Base-by-base conservation (phyloP, 2,888 invertebrate genomes). In the Hofmannophila pseudospretella region DNA sequence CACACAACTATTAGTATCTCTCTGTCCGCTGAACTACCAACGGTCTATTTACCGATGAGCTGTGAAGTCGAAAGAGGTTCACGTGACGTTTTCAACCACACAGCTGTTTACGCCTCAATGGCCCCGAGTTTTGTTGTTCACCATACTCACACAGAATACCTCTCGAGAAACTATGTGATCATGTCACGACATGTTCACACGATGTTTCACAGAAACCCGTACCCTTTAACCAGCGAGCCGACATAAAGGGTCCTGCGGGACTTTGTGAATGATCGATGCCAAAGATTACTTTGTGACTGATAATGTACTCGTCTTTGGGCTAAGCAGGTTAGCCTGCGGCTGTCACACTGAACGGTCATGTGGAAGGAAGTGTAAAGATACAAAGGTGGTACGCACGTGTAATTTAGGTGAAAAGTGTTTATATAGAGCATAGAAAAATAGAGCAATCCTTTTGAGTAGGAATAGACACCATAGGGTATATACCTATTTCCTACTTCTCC, bases 181-280 rank as follows among this genome's bases (percentile, higher is more conserved):
- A 39, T 46, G 45, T 49, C 46, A 51, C 22, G 2, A 26, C 12
- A 25, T 22, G 25, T 20, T 30, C 28, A 22, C 19, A 12, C 26
- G 25, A 31, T 8, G 19, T 11, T 32, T 13, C 22, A 26, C 27
- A 30, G 13, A 7, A n/a, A 16, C 9, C 26, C 23, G 7, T 19
- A 11, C 22, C 29, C 22, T 12, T 35, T 22, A 8, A 29, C 22
- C 38, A 45, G 40, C 39, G 47, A 46, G 48, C 42, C 43, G 44
- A 46, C 50, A 45, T 56, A 61, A 58, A 59, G 54, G 42, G 48
- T 42, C 41, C 44, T 44, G 32, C 26, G 20, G 14, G 5, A 3
- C 16, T 75, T 72, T 77, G 72, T 69, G 70, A 69, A 81, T 81
- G 82, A 82, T 82, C 71, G 75, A 81, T 81, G 78, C 32, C 39